Evolutionary conservation across 2,113 vertebrate species (phyloP).

Genomic region (Vombatus ursinus): DNA sequence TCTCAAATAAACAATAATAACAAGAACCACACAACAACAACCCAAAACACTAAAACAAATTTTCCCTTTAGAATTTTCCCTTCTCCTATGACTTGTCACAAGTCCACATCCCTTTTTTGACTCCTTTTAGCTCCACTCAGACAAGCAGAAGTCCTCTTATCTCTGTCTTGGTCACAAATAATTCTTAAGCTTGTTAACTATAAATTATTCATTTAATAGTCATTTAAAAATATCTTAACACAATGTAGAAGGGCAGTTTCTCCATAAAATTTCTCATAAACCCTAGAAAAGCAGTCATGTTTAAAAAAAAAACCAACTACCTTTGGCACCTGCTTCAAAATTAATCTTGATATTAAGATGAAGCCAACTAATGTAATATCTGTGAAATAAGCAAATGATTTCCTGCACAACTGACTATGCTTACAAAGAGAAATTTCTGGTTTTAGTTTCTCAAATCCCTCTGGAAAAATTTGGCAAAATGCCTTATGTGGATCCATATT

Average conservation of each 20-base stretch:
- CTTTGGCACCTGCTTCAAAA: background rate
- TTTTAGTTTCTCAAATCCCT: background rate
- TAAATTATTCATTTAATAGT: background rate
- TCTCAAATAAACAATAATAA: background rate
- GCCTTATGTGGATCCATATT: background rate
- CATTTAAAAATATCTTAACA: background rate
- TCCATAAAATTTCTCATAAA: background rate
- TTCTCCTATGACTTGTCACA: background rate
- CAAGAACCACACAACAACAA: too few species aligned
- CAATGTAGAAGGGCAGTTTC: background rate
- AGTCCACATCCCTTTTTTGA: background rate
- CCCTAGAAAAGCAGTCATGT: background rate
- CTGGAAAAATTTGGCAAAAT: background rate
- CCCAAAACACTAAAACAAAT: background rate
- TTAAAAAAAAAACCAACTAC: background rate
- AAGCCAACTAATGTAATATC: rapidly evolving
- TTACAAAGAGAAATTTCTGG: background rate
- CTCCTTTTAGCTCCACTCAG: background rate
- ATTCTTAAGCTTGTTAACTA: background rate
- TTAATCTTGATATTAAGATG: rapidly evolving
- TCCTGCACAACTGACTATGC: rapidly evolving
- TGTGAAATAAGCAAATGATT: background rate
- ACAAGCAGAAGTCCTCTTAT: background rate
- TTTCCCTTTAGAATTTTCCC: background rate
- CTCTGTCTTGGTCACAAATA: background rate